These are phyloP conservation scores for Vireo altiloquus DNA, from an alignment of 2,113 vertebrate species.

Conservation along the genomic window DNA sequence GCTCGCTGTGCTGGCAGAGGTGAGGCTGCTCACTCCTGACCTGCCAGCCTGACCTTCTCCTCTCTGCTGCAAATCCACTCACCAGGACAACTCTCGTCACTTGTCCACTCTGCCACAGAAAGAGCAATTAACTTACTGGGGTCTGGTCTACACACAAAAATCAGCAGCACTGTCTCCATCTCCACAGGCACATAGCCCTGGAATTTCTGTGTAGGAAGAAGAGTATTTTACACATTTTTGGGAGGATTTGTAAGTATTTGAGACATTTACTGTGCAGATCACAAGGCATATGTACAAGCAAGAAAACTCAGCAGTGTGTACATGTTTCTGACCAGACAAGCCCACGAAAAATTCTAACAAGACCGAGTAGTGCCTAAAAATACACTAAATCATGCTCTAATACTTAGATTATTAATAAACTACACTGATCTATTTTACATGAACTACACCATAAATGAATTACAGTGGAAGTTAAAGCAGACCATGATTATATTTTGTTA, in stretches of 20 bases:
- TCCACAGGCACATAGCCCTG: background rate
- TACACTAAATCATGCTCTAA: background rate
- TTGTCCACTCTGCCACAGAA: background rate
- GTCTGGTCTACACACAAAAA: background rate
- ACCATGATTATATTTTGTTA: background rate
- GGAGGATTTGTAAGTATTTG: background rate
- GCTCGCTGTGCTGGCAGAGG: background rate
- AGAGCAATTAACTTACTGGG: background rate
- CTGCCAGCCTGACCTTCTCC: background rate
- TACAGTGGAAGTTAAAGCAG: background rate
- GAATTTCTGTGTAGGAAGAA: background rate
- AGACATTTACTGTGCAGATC: background rate
- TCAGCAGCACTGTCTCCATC: background rate
- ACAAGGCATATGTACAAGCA: background rate
- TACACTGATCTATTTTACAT: background rate
- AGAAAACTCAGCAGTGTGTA: background rate
- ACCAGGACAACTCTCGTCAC: background rate
- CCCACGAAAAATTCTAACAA: background rate
- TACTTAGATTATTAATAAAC: background rate
- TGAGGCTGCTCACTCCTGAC: background rate
- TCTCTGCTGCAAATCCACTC: background rate
- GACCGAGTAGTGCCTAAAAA: background rate
- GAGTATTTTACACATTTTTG: fast-evolving
- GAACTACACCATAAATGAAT: background rate
- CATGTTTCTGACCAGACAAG: background rate